Evolutionary conservation across 2,888 invertebrate genomes (phyloP), one percentile per base, ranked within the genome.

Genomic region (Teleogryllus oceanicus): DNA sequence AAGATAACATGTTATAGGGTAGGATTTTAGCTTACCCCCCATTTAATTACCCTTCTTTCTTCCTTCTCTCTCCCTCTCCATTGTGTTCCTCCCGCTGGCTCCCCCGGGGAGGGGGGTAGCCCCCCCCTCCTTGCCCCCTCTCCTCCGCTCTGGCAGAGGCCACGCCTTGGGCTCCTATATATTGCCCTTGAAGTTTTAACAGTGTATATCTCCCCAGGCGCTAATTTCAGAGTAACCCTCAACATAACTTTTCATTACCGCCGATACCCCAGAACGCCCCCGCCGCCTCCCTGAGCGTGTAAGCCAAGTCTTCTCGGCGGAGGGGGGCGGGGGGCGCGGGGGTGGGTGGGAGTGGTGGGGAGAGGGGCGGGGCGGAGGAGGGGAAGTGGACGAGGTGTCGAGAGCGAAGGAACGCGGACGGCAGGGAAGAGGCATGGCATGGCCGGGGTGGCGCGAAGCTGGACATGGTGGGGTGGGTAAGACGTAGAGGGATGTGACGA

Each of bases 1-100:
- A 62, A 62, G 62, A 62, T 62, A 62, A 62, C 62, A 62, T 62
- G n/a, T 62, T 62, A 62, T 62, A 62, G 62, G 62, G 62, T 62
- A 62, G 16, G 62, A 62, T 62, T 62, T 62, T 62, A 62, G 62
- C 62, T 37, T 37, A 62, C 62, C 13, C 62, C 62, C 62, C 62
- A 62, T 62, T 62, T 62, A 62, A 62, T 62, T 62, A 62, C 62
- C 62, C 62, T 62, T 62, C 62, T 62, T 62, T 62, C 62, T 62
- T 62, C 37, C 62, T 62, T 62, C 62, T 62, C n/a, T 62, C 62
- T n/a, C 62, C 62, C 10, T 62, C 62, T 62, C 62, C 62, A 37
- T 62, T n/a, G 62, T 62, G 3, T 62, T 37, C 62, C n/a, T 62
- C 62, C n/a, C n/a, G 13, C 62, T n/a, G 12, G 16, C n/a, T 12